Evolutionary conservation across 2,888 invertebrate species (phyloP), one percentile per base, ranked within the genome.

Genomic region (Epiblema foenella): DNA sequence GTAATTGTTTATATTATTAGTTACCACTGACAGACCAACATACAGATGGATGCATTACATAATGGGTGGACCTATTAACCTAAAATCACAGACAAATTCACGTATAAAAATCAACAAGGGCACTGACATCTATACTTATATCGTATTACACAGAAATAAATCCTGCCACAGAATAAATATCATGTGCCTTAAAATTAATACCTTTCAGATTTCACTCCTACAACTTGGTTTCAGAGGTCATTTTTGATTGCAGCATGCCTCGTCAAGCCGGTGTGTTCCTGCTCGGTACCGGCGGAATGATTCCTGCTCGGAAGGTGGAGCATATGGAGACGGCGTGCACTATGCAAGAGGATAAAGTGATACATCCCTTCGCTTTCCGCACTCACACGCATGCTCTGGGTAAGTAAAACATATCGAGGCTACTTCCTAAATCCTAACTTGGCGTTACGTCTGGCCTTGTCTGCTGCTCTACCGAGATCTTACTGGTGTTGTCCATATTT

Each of bases 331-430:
- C 98, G 0, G 96, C 98, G 0, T 99, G 99, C 89, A 93, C 93
- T 69, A 95, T 98, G 59, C 91, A 90, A 2, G 97, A 98, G 83
- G 94, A 97, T 68, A 97, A 98, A 86, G 95, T 95, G 5, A 95
- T 99, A 62, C 96, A 98, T 93, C 99, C 99, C 0, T 98, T 99
- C 90, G 99, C 98, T 0, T 99, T 97, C 91, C 95, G 99, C 75
- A 97, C 97, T 0, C 99, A 99, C 84, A 99, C 99, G 0, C 99
- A 99, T 82, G 94, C 95, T 29, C 94, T 99, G 68, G 98, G 98
- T 93, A 88, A 84, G 85, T 79, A n/a, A 15, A 42, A 15, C 15
- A 42, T 4, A 39, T 9, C 9, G 7, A 33, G 7, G 33, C 33
- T 5, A n/a, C n/a, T n/a, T n/a, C n/a, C n/a, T n/a, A n/a, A n/a